phyloP scores from a whole-genome alignment of 2,797 vertebrate genomes.

The Sandelia bainsii region DNA sequence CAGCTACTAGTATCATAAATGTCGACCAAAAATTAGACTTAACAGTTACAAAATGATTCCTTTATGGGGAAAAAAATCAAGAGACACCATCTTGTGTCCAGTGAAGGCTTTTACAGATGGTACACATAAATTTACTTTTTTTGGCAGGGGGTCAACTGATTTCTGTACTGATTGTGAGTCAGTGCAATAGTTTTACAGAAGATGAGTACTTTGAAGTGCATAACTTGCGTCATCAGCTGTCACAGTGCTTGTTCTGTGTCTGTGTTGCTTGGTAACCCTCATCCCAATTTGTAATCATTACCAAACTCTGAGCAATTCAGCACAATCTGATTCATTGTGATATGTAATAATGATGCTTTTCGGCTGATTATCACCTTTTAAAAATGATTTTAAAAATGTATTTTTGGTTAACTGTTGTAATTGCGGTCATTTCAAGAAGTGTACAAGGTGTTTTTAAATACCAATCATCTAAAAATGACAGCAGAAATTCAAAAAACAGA shows the following conservation, averaged over 20 bases:
- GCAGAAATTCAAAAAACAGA: not conserved
- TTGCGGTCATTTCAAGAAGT: not conserved
- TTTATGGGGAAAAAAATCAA: slow-evolving; percentile 9
- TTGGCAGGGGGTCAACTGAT: not conserved
- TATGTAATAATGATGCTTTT: not conserved
- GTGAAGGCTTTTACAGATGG: not conserved
- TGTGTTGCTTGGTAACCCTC: slow-evolving; percentile 55
- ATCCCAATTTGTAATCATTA: slow-evolving; percentile 34
- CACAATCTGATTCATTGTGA: slow-evolving; percentile 4
- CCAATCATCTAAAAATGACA: not conserved
- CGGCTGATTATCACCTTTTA: slow-evolving; percentile 3
- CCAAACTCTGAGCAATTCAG: slow-evolving; percentile 29
- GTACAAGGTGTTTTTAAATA: not conserved
- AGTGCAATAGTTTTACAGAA: slow-evolving; percentile 41
- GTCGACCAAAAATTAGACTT: not conserved
- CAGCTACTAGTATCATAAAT: not conserved
- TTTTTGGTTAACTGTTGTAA: not conserved
- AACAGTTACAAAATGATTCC: not conserved
- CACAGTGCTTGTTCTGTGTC: slow-evolving; percentile 18
- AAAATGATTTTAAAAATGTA: not conserved
- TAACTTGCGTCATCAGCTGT: slow-evolving; percentile 42
- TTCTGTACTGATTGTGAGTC: slow-evolving; percentile 24
- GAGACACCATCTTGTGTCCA: slow-evolving; percentile 6
- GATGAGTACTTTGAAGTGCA: slow-evolving; percentile 34
- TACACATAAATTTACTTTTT: slow-evolving; percentile 9